Evolutionary conservation across 23 tunicate genomes (phyloP).

Genomic region (Diplosoma virens): DNA sequence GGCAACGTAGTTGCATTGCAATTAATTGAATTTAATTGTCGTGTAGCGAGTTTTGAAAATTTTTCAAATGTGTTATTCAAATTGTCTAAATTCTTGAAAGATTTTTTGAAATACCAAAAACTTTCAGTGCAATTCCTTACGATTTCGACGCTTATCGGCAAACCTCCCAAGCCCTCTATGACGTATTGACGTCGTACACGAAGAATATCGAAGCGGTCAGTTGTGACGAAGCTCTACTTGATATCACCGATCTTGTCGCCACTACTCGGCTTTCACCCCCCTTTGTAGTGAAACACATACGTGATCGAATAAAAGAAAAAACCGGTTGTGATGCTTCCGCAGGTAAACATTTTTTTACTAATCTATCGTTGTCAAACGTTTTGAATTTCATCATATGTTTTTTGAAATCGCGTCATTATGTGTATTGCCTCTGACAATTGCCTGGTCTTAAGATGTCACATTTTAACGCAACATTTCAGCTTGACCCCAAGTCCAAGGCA

Average conservation of each 20-base stretch:
- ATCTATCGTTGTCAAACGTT: no score
- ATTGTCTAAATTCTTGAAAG: neutral
- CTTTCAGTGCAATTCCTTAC: conserved; percentile 77
- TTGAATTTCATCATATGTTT: no score
- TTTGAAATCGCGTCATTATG: no score
- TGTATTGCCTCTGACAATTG: no score
- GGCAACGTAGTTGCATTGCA: no score
- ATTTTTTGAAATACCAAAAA: neutral
- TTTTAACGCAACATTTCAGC: no score
- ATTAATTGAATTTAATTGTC: no score
- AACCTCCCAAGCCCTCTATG: conserved; percentile 57
- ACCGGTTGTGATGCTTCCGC: conserved; percentile 92
- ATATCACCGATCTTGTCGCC: conserved; percentile 53
- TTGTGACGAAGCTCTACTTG: conserved; percentile 84
- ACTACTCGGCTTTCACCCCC: conserved; percentile 47
- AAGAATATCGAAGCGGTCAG: conserved; percentile 80
- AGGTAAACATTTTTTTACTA: no score
- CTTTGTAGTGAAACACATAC: conserved; percentile 31
- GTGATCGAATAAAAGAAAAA: conserved; percentile 41
- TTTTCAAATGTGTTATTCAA: no score
- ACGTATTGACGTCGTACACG: conserved; percentile 64
- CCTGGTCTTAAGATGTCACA: no score
- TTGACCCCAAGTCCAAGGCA: no score
- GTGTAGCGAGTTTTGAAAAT: no score
- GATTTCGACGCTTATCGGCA: conserved; percentile 83